A percentile compares a stretch with the other conserved stretches of the same genome.
These are phyloP conservation scores for Eupithecia exiguata DNA, from an alignment of 2,888 invertebrate genomes.

Conservation along the genomic window DNA sequence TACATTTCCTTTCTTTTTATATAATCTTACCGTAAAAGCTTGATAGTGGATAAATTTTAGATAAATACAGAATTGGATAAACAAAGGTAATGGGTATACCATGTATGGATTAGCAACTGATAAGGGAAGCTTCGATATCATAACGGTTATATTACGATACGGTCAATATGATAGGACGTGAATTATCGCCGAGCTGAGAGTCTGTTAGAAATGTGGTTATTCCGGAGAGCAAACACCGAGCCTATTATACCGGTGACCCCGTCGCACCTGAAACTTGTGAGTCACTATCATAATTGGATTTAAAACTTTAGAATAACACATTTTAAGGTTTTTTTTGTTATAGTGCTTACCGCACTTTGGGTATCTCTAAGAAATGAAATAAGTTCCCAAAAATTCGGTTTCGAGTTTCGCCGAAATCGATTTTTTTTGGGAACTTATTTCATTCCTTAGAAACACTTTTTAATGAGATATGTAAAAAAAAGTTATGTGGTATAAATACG, in stretches of 20 bases:
- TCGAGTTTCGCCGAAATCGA: no score
- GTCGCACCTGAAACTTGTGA: slow-evolving; percentile 55
- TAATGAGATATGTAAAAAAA: no score
- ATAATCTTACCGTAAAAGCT: slow-evolving; percentile 1
- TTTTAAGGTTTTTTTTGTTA: no score
- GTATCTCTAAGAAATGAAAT: no score
- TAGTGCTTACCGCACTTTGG: no score
- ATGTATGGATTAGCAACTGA: slow-evolving; percentile 57
- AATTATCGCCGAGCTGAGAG: slow-evolving; percentile 22
- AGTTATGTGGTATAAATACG: no score
- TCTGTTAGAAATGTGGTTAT: slow-evolving; percentile 63
- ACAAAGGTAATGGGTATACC: slow-evolving; percentile 63
- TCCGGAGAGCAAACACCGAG: slow-evolving; percentile 64
- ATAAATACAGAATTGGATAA: slow-evolving; percentile 53
- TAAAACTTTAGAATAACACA: background rate
- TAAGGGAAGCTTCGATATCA: slow-evolving; percentile 44
- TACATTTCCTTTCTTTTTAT: slow-evolving; percentile 1
- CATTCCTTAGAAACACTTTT: no score
- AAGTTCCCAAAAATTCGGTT: no score
- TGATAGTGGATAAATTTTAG: slow-evolving; percentile 26
- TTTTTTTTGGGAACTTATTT: no score
- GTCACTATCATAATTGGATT: slow-evolving; percentile 31
- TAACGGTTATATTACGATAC: slow-evolving; percentile 27
- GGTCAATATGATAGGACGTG: slow-evolving; percentile 40
- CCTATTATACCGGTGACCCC: slow-evolving; percentile 57